These are phyloP conservation scores for Anhinga rufa DNA, from an alignment of 2,113 vertebrate species.

Conservation along the genomic window DNA sequence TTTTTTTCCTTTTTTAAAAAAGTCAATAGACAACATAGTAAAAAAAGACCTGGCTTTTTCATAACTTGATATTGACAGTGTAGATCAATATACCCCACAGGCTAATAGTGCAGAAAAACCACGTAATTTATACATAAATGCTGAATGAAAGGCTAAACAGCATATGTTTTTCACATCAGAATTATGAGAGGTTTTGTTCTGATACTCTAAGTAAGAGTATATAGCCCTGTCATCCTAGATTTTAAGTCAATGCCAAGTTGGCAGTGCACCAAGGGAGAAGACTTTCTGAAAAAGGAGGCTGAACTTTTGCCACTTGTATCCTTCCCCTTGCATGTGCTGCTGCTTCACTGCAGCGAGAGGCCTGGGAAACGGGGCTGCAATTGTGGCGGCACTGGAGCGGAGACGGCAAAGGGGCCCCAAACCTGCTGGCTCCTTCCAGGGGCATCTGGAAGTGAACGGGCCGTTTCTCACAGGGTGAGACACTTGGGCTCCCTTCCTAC, in stretches of 20 bases:
- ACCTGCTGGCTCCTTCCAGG: background rate
- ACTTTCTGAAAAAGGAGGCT: background rate
- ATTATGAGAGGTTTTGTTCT: background rate
- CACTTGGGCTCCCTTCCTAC: background rate
- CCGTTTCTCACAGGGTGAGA: background rate
- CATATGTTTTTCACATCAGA: background rate
- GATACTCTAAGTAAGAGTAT: background rate
- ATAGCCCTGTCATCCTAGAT: background rate
- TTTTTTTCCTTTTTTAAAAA: background rate
- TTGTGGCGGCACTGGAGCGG: accelerated
- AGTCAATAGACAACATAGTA: background rate
- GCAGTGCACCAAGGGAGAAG: background rate
- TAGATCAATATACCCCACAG: background rate
- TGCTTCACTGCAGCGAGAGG: background rate
- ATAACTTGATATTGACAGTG: background rate
- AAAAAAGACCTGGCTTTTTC: background rate
- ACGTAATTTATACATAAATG: background rate
- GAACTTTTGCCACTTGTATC: background rate
- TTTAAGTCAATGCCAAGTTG: background rate
- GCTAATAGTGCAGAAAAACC: background rate
- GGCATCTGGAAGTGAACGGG: background rate
- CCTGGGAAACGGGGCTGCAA: background rate
- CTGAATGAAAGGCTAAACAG: background rate
- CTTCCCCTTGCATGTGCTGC: background rate
- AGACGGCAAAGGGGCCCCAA: background rate